A percentile compares a stretch with the other conserved stretches of the same genome.
These are phyloP conservation scores for Chaitophorus viminalis DNA, from an alignment of 2,888 invertebrate genomes.

Conservation along the genomic window DNA sequence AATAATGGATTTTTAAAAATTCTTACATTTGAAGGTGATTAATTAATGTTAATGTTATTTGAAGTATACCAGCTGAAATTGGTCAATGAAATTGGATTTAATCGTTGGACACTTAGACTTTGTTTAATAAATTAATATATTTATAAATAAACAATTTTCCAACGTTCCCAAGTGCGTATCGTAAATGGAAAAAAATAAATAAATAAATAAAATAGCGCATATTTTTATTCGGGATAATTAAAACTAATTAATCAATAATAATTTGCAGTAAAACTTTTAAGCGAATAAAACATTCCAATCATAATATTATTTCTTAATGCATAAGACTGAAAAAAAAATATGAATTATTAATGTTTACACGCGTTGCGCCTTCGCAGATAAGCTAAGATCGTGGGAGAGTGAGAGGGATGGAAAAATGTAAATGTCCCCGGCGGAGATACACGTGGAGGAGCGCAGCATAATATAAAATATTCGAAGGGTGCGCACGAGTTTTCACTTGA, in stretches of 20 bases:
- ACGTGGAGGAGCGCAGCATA: not conserved
- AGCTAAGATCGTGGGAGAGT: conserved; percentile 40
- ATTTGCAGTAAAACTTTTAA: not conserved
- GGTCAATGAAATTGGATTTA: too few species aligned
- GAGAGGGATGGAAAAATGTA: conserved; percentile 28
- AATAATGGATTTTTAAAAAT: too few species aligned
- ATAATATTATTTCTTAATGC: conserved; percentile 5
- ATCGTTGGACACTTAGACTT: too few species aligned
- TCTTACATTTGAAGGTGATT: too few species aligned
- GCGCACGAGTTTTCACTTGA: conserved; percentile 49
- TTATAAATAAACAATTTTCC: too few species aligned
- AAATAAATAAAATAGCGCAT: not conserved
- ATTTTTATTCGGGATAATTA: not conserved
- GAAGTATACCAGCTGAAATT: too few species aligned
- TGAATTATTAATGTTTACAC: conserved; percentile 58
- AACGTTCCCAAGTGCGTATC: too few species aligned
- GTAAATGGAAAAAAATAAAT: not conserved
- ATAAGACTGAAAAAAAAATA: not conserved
- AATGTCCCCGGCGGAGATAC: conserved; percentile 7
- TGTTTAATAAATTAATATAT: too few species aligned
- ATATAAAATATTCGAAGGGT: conserved; percentile 60
- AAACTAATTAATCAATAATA: conserved; percentile 4
- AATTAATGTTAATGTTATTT: too few species aligned
- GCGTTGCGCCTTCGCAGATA: conserved; percentile 33
- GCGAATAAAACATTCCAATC: not conserved